Conservation (phyloP, 92 coral and sea anemone species). For the Epizoanthus fatuus region DNA sequence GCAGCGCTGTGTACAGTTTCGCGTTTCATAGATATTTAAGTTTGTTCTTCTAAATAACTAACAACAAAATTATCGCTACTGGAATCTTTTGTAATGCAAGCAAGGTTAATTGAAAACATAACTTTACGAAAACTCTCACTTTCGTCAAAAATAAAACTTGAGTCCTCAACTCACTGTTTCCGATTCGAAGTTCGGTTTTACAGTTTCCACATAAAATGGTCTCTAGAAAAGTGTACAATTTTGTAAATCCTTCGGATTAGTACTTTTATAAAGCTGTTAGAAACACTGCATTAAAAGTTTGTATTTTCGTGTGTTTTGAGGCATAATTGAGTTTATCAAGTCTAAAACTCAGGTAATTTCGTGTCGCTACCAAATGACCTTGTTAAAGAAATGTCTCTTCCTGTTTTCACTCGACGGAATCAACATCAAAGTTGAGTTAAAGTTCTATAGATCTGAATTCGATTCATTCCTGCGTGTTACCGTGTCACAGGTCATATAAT, state of each 20-base stretch:
- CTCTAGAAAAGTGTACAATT: neutral
- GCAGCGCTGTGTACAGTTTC: conserved; percentile 41
- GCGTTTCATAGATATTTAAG: conserved; percentile 49
- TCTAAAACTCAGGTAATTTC: conserved; percentile 8
- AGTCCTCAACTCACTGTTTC: neutral
- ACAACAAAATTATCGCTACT: conserved; percentile 46
- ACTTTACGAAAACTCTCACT: conserved; percentile 26
- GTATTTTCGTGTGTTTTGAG: neutral
- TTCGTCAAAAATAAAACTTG: neutral
- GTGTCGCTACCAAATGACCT: neutral
- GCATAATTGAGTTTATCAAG: conserved; percentile 21
- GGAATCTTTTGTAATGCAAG: conserved; percentile 48
- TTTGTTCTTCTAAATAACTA: conserved; percentile 41
- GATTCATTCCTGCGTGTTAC: too few relatives aligned
- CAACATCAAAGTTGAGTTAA: too few relatives aligned
- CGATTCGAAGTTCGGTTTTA: neutral
- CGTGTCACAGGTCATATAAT: too few relatives aligned
- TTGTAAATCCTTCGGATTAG: neutral
- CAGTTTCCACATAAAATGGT: neutral
- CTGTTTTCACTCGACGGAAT: too few relatives aligned
- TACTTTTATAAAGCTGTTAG: neutral
- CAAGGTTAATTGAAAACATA: conserved; percentile 42
- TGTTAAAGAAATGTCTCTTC: neutral
- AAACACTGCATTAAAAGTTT: neutral
- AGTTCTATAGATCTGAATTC: too few relatives aligned